phyloP scores from a whole-genome alignment of 2,797 vertebrate genomes.

The Pantherophis vulpinus region DNA sequence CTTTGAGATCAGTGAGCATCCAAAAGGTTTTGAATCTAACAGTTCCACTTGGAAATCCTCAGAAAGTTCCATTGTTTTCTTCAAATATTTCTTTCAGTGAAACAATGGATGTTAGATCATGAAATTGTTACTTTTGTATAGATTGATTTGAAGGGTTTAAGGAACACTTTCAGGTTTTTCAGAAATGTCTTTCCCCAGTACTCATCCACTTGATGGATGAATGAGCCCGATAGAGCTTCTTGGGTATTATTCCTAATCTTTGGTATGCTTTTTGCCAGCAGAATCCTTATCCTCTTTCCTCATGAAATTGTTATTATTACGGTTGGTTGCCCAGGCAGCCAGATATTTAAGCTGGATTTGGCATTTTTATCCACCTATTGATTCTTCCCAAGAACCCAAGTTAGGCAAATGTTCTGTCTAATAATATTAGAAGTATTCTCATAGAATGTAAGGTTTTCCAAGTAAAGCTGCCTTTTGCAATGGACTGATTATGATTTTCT shows the following conservation, averaged over 20 bases:
- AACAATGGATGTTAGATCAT: too few relatives aligned
- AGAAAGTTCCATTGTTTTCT: neutral
- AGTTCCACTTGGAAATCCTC: neutral
- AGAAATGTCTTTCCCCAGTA: neutral
- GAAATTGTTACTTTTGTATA: neutral
- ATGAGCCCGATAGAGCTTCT: neutral
- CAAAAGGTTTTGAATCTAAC: neutral
- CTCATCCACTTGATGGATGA: neutral
- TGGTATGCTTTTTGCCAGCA: neutral
- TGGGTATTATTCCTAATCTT: neutral
- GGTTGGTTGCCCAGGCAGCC: neutral
- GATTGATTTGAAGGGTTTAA: neutral
- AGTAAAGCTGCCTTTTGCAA: neutral
- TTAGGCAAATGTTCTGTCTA: neutral
- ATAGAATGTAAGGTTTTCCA: neutral
- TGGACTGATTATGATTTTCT: neutral
- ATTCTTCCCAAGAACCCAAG: neutral
- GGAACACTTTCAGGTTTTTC: neutral
- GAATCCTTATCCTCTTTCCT: neutral
- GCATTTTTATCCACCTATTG: neutral
- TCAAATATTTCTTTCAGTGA: neutral
- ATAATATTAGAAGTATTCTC: neutral
- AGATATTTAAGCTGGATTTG: neutral
- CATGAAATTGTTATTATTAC: neutral
- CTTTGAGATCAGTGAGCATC: neutral